phyloP scores from a whole-genome alignment of 2,888 invertebrate species.

The Tortricodes alternella region DNA sequence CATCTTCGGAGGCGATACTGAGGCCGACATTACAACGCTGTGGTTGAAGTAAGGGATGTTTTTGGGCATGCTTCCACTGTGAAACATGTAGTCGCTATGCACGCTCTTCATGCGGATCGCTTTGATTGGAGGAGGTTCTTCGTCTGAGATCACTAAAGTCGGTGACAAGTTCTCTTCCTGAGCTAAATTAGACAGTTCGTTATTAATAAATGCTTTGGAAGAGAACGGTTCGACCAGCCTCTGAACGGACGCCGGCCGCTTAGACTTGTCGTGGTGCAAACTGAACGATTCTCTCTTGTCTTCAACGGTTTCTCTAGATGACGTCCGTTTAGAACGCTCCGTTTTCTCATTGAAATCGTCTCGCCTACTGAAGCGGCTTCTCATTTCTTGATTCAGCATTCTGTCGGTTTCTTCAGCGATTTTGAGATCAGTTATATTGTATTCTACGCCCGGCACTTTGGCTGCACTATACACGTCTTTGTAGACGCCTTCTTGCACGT shows the following conservation, averaged over 20 bases:
- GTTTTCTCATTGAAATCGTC: constrained; percentile 67
- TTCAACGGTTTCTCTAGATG: constrained; percentile 68
- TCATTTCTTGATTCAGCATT: constrained; percentile 72
- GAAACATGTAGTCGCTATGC: constrained; percentile 64
- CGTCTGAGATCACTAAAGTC: constrained; percentile 60
- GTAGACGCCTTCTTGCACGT: constrained; percentile 74
- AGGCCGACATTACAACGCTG: constrained; percentile 56
- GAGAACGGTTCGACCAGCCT: constrained; percentile 66
- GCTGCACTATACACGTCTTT: constrained; percentile 76
- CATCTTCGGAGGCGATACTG: constrained; percentile 70
- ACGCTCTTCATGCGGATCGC: constrained; percentile 64
- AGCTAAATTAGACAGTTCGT: constrained; percentile 57
- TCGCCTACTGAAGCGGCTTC: constrained; percentile 63
- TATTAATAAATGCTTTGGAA: constrained; percentile 70
- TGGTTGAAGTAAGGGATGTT: constrained; percentile 71
- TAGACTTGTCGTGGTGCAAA: constrained; percentile 63
- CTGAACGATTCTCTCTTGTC: constrained; percentile 64
- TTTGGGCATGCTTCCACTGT: constrained; percentile 74
- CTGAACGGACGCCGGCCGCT: constrained; percentile 66
- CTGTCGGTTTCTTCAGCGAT: constrained; percentile 77
- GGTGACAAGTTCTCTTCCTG: constrained; percentile 58
- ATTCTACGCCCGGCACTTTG: constrained; percentile 74
- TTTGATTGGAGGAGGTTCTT: constrained; percentile 60
- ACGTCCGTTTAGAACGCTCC: constrained; percentile 58
- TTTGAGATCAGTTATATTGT: constrained; percentile 78